phyloP scores from a whole-genome alignment of 2,113 vertebrate species.

The Nesogale talazaci region DNA sequence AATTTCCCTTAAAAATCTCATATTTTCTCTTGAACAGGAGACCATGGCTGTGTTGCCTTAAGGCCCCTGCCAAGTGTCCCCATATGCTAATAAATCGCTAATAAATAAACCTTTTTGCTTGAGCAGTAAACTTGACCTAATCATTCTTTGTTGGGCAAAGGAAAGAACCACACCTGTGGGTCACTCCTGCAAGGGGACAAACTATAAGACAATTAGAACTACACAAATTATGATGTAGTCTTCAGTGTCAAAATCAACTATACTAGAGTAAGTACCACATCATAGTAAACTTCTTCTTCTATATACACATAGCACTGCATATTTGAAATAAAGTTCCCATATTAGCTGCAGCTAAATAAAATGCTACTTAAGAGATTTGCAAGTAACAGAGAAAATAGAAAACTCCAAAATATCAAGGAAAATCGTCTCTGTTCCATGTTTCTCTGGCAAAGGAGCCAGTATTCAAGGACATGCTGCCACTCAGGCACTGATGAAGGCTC shows the following conservation, averaged over 20 bases:
- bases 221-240: background rate
- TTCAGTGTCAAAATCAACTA: background rate
- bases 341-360: background rate
- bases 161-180: too few species aligned
- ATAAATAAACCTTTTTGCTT: too few species aligned
- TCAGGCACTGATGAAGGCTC: rapidly evolving
- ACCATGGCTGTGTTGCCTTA: too few species aligned
- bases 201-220: background rate
- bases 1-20: too few species aligned
- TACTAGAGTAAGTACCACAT: background rate
- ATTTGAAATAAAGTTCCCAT: background rate
- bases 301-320: background rate
- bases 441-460: background rate
- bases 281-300: background rate
- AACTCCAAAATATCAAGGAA: background rate
- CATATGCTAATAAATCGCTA: too few species aligned
- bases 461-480: background rate
- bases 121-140: too few species aligned
- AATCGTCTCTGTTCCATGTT: background rate
- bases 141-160: too few species aligned
- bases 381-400: background rate
- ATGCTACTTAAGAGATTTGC: background rate
- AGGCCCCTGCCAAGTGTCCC: too few species aligned
- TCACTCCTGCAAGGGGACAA: background rate
- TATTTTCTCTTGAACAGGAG: too few species aligned